A percentile compares a stretch with the other conserved stretches of the same genome.
Conservation (phyloP, 2,113 vertebrate species). For the Progne subis region DNA sequence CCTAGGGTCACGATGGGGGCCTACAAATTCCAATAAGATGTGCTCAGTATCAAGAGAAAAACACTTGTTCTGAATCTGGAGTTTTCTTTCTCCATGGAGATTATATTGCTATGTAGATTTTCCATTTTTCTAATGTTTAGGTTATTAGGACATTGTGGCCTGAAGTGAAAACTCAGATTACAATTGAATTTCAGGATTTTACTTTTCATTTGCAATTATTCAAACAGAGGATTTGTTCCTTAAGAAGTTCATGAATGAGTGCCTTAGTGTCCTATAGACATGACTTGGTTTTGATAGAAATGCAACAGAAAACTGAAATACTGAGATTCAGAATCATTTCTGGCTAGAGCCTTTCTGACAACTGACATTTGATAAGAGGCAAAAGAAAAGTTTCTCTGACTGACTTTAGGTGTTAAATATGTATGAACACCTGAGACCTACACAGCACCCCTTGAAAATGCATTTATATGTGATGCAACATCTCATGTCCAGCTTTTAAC, state of each 20-base stretch:
- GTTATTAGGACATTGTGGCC: not conserved
- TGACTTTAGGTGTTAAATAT: not conserved
- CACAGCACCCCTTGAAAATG: not conserved
- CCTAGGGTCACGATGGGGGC: not conserved
- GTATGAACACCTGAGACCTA: not conserved
- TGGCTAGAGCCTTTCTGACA: not conserved
- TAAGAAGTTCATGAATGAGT: slow-evolving; percentile 18
- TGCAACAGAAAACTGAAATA: not conserved
- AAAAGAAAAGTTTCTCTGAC: not conserved
- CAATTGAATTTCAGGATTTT: slow-evolving; percentile 31
- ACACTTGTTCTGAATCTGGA: not conserved
- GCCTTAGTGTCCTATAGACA: not conserved
- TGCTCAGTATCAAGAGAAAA: slow-evolving; percentile 5
- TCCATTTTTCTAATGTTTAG: not conserved
- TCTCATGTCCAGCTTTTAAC: not conserved
- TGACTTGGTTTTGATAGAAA: slow-evolving; percentile 10
- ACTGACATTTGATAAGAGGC: not conserved
- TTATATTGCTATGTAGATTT: not conserved
- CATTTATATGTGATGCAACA: rapidly evolving
- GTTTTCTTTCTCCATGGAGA: not conserved
- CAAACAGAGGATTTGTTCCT: slow-evolving; percentile 16
- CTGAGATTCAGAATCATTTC: not conserved
- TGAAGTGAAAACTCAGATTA: slow-evolving; percentile 23
- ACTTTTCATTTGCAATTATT: slow-evolving; percentile 39
- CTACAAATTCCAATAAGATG: slow-evolving; percentile 13